Evolutionary conservation across 1,140 invertebrate species (phyloP).

Genomic region (Neodiprion pinetum): DNA sequence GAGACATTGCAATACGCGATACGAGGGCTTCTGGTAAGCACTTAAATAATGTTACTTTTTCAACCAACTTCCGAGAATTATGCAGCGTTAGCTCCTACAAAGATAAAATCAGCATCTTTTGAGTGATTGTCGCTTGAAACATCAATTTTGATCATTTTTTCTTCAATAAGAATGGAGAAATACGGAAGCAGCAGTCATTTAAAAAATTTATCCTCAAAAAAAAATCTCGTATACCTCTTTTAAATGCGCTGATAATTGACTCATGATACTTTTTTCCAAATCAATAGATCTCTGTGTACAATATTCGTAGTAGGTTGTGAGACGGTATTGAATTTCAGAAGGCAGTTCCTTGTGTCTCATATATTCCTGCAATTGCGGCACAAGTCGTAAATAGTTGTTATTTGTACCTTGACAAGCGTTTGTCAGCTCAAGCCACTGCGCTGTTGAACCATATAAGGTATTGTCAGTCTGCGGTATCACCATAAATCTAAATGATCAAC

Average conservation of each 20-base stretch:
- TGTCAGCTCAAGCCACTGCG: slow-evolving; percentile 38
- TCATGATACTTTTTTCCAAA: slow-evolving; percentile 54
- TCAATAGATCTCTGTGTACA: slow-evolving; percentile 56
- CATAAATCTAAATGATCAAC: slow-evolving; percentile 21
- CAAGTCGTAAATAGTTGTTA: slow-evolving; percentile 38
- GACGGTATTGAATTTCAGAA: slow-evolving; percentile 34
- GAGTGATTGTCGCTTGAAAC: slow-evolving; percentile 11
- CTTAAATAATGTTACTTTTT: slow-evolving; percentile 58
- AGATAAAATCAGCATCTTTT: slow-evolving; percentile 11
- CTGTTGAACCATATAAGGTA: neutral
- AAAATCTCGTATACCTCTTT: slow-evolving; percentile 40
- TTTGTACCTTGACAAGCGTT: slow-evolving; percentile 35
- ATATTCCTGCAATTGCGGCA: slow-evolving; percentile 49
- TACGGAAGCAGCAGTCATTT: slow-evolving; percentile 20
- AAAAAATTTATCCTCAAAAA: neutral
- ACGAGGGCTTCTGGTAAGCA: slow-evolving; percentile 51
- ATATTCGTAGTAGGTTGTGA: slow-evolving; percentile 52
- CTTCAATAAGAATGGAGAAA: neutral
- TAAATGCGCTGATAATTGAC: slow-evolving; percentile 56
- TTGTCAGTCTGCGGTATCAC: neutral
- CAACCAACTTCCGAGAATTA: slow-evolving; percentile 53
- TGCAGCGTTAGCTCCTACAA: slow-evolving; percentile 59
- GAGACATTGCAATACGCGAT: slow-evolving; percentile 46
- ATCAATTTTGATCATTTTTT: slow-evolving; percentile 8
- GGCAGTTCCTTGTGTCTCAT: slow-evolving; percentile 50